These are phyloP conservation scores for Epinephelus lanceolatus DNA, from an alignment of 2,113 vertebrate genomes.

Conservation along the genomic window DNA sequence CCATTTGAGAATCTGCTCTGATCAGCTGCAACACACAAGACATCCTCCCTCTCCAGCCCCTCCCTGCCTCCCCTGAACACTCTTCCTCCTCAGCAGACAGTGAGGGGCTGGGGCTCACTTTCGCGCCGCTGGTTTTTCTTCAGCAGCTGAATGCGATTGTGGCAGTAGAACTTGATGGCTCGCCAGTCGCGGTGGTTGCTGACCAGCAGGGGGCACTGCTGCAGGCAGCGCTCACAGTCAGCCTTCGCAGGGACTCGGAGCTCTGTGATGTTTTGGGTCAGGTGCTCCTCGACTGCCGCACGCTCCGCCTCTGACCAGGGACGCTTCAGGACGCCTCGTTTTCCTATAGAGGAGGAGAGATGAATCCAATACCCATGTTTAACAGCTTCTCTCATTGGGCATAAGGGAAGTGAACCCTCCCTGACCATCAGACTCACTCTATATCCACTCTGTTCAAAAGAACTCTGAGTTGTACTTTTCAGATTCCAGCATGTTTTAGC, in stretches of 20 bases:
- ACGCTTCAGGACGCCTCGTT: conserved; percentile 87
- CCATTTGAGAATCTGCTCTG: conserved; percentile 63
- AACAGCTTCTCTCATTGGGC: neutral
- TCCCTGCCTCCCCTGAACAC: neutral
- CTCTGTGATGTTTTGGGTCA: conserved; percentile 84
- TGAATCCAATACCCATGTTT: neutral
- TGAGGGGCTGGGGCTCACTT: conserved; percentile 70
- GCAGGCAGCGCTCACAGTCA: conserved; percentile 86
- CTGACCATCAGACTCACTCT: too few species aligned
- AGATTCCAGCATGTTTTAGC: too few species aligned
- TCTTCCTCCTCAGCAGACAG: conserved; percentile 75
- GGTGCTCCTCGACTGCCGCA: conserved; percentile 84
- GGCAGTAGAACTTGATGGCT: conserved; percentile 87
- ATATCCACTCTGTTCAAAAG: too few species aligned
- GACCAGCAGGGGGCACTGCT: conserved; percentile 86
- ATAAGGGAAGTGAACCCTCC: neutral
- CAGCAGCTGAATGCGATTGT: conserved; percentile 87
- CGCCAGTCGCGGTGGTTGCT: conserved; percentile 87
- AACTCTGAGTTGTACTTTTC: too few species aligned
- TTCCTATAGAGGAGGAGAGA: conserved; percentile 70
- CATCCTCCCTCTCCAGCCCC: neutral
- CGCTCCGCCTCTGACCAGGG: conserved; percentile 86
- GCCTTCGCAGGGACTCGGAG: conserved; percentile 86
- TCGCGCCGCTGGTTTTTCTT: conserved; percentile 85
- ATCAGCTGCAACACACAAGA: conserved; percentile 19